phyloP scores from a whole-genome alignment of 1,140 invertebrate species.

The Zaprionus vittiger region DNA sequence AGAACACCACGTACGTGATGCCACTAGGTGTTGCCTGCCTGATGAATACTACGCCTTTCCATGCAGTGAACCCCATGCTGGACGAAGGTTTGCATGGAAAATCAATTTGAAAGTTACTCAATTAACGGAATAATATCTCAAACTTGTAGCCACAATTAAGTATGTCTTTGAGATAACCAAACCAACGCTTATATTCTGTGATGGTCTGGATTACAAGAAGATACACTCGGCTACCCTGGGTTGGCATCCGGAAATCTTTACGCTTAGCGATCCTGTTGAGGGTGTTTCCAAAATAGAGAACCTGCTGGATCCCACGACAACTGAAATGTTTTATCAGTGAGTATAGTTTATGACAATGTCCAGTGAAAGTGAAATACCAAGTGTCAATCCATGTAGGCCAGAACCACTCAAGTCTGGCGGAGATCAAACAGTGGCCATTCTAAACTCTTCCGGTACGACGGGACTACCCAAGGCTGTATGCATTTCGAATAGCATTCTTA shows the following conservation, averaged over 20 bases:
- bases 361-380: not conserved
- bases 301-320: conserved; percentile 58
- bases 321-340: conserved; percentile 70
- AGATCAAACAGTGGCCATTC: conserved; percentile 76
- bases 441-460: conserved; percentile 90
- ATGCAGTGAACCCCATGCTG: conserved; percentile 60
- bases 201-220: conserved; percentile 70
- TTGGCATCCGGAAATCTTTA: conserved; percentile 69
- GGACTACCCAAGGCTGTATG: conserved; percentile 92
- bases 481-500: conserved; percentile 86
- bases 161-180: conserved; percentile 68
- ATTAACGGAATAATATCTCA: not conserved
- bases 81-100: conserved; percentile 53
- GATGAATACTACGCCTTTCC: conserved; percentile 73
- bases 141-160: conserved; percentile 46
- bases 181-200: conserved; percentile 71
- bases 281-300: conserved; percentile 65
- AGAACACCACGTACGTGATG: conserved; percentile 70
- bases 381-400: conserved; percentile 42
- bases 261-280: conserved; percentile 53
- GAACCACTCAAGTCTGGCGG: conserved; percentile 53
- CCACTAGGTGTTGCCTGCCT: conserved; percentile 68
- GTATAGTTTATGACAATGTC: conserved; percentile 11
- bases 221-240: conserved; percentile 49
- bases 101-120: not conserved